phyloP scores from a whole-genome alignment of 64 coral and sea anemone genomes.

The Stichodactyla mertensii region DNA sequence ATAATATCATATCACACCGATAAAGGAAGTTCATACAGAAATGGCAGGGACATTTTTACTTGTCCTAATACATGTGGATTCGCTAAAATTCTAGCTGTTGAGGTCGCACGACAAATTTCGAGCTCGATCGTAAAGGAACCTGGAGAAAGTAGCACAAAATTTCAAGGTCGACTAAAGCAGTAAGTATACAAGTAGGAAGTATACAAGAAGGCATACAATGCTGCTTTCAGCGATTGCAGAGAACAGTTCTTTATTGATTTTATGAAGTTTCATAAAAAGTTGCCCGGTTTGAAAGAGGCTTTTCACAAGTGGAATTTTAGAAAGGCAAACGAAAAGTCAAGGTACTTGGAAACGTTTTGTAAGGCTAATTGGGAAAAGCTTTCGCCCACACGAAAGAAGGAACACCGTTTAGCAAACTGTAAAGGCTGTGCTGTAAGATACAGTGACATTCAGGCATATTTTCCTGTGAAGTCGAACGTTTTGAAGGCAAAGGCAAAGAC shows the following conservation, averaged over 20 bases:
- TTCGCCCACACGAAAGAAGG: constrained; percentile 2
- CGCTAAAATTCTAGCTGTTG: constrained; percentile 29
- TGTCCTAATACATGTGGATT: constrained; percentile 35
- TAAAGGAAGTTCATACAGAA: not conserved
- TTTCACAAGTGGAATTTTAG: constrained; percentile 54
- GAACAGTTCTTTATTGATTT: constrained; percentile 48
- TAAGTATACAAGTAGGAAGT: too few relatives aligned
- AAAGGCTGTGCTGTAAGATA: constrained; percentile 15
- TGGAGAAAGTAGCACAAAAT: constrained; percentile 49
- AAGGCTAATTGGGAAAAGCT: constrained; percentile 11
- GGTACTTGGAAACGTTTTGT: constrained; percentile 9
- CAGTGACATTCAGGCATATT: constrained; percentile 25
- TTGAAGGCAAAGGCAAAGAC: constrained; percentile 31
- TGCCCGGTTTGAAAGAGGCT: constrained; percentile 15
- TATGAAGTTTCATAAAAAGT: constrained; percentile 55
- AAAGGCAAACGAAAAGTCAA: constrained; percentile 3
- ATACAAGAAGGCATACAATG: constrained; percentile 19
- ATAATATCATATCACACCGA: not conserved
- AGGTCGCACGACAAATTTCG: constrained; percentile 27
- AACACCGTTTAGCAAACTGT: constrained; percentile 2
- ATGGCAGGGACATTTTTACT: constrained; percentile 18
- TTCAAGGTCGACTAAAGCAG: constrained; percentile 39
- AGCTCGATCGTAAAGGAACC: constrained; percentile 18
- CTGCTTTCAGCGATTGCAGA: constrained; percentile 3
- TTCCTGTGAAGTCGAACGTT: constrained; percentile 23